Base-by-base conservation (phyloP, 1,140 invertebrate species). In the Proctacanthus coquilletti region DNA sequence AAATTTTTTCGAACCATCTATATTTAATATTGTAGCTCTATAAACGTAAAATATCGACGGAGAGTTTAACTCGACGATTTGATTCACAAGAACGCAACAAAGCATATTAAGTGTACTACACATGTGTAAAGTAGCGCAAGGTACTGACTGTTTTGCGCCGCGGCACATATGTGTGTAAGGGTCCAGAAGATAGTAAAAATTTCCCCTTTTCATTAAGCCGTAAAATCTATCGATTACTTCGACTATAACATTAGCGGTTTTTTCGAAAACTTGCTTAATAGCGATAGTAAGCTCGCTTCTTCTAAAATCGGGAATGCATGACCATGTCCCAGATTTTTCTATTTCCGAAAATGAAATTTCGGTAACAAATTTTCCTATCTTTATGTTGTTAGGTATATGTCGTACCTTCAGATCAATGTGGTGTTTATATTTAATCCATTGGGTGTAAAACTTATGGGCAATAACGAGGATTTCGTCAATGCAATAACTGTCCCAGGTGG, bases 401-500 rank as follows among this genome's bases (percentile, higher is more conserved):
- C 13, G 23, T 8, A 27, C 13, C 8, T 27, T 27, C 23, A 27
- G 23, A 27, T 13, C 8, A 8, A 9, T 27, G 8, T 27, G 8
- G 8, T 8, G 8, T 9, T 9, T 27, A 27, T 27, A 13, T 9
- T 13, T 13, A 8, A 13, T 27, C 23, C 23, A 27, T 9, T 8
- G 8, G 8, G 8, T 27, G 13, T 27, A 27, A 13, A 8, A 27
- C 23, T 13, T 8, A 27, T 27, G 8, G 8, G 8, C 23, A 8
- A 27, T 27, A 13, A 27, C 23, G 17, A 57, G 46, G 0, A 58
- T 42, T 5, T 43, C 43, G 36, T 57, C 52, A 5, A 52, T 31
- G 33, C 47, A 45, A 14, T 36, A 41, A 13, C 42, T 41, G 14
- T 45, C 46, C 54, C 54, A 57, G 3, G 51, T 47, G 2, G 50